phyloP scores from a whole-genome alignment of 1,140 invertebrate species.

The Apis florea region DNA sequence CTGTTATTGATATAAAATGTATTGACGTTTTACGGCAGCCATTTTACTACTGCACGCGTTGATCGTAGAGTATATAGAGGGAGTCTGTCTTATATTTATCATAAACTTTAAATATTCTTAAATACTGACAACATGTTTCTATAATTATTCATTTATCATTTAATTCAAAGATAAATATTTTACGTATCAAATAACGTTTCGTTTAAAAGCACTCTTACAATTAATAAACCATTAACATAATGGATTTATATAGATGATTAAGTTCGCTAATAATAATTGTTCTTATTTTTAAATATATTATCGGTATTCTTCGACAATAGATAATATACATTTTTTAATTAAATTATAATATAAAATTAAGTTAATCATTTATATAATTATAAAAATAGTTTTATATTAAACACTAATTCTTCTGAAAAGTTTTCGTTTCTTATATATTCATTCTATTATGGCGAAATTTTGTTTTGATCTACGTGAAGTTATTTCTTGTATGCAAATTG shows the following conservation, averaged over 20 bases:
- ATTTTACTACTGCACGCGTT: slow-evolving; percentile 71
- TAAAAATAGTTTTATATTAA: neutral
- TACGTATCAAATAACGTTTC: neutral
- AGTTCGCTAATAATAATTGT: neutral
- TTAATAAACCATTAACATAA: slow-evolving; percentile 12
- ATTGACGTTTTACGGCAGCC: slow-evolving; percentile 78
- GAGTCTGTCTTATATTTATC: neutral
- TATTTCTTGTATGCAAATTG: neutral
- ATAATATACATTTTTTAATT: no score
- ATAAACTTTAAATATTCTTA: neutral
- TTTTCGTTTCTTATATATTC: neutral
- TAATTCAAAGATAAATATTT: no score
- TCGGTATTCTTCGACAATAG: no score
- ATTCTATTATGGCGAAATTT: neutral
- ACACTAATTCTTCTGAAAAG: neutral
- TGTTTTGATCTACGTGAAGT: neutral
- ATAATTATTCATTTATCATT: neutral
- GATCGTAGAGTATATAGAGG: slow-evolving; percentile 15
- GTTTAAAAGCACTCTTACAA: slow-evolving; percentile 16
- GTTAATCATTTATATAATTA: neutral
- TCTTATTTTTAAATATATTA: neutral
- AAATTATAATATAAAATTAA: neutral
- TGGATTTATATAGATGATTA: neutral
- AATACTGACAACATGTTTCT: neutral
- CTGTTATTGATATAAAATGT: slow-evolving; percentile 71